These are phyloP conservation scores for Bubo blakistoni DNA, from an alignment of 2,113 vertebrate genomes.

Conservation along the genomic window DNA sequence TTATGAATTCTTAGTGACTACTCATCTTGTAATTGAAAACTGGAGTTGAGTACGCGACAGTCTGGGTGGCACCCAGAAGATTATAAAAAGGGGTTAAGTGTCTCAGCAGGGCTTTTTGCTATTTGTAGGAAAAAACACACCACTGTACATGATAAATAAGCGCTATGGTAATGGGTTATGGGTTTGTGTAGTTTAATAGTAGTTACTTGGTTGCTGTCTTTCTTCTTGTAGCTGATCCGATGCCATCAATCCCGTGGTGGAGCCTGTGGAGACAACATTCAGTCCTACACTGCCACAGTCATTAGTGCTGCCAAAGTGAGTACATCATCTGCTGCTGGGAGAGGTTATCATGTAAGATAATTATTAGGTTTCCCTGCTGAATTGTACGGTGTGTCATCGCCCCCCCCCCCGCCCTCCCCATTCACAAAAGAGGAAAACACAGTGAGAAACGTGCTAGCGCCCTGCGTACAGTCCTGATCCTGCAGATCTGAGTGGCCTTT, in stretches of 20 bases:
- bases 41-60: constrained; percentile 62
- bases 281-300: constrained; percentile 98
- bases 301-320: constrained; percentile 99
- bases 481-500: not conserved
- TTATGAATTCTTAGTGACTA: constrained; percentile 74
- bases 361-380: constrained; percentile 40
- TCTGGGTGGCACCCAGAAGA: constrained; percentile 76
- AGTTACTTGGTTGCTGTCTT: constrained; percentile 54
- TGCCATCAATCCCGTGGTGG: constrained; percentile 98
- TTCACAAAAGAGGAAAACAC: not conserved
- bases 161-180: constrained; percentile 64
- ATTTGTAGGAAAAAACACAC: constrained; percentile 66
- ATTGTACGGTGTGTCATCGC: not conserved
- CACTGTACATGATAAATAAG: constrained; percentile 64
- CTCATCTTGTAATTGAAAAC: constrained; percentile 76
- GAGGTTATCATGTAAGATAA: constrained; percentile 8
- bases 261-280: constrained; percentile 96
- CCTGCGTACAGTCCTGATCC: not conserved
- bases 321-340: constrained; percentile 39
- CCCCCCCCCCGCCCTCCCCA: not conserved
- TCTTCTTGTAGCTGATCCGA: constrained; percentile 85
- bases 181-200: constrained; percentile 69
- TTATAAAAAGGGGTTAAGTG: constrained; percentile 72
- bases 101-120: constrained; percentile 73
- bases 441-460: not conserved